Evolutionary conservation across 2,888 invertebrate genomes (phyloP).

Genomic region (Agrotis ipsilon): DNA sequence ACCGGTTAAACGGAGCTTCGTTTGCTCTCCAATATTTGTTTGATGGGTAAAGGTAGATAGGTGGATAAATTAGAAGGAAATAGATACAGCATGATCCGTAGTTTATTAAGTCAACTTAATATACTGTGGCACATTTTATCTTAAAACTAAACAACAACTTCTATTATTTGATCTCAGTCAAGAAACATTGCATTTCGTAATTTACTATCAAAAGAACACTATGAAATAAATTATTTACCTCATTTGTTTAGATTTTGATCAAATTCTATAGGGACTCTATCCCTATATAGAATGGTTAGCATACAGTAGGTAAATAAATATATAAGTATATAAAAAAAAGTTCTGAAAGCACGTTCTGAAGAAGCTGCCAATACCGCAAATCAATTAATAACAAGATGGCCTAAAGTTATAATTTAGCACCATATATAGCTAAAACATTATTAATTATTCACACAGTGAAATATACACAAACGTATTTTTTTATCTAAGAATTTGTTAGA

Average conservation of each 20-base stretch:
- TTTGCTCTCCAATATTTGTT: not conserved
- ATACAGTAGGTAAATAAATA: no score
- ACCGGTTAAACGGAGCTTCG: no score
- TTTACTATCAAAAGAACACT: not conserved
- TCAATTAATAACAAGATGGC: not conserved
- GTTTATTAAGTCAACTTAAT: slow-evolving; percentile 40
- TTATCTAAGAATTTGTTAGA: not conserved
- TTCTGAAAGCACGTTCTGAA: not conserved
- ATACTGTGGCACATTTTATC: slow-evolving; percentile 23
- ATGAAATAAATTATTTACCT: no score
- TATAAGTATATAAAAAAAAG: no score
- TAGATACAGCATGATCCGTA: not conserved
- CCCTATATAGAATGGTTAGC: no score
- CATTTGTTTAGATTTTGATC: no score
- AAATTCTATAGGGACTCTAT: no score
- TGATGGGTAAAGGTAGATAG: not conserved
- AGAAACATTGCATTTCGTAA: not conserved
- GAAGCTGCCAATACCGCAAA: not conserved
- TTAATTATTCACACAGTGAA: not conserved
- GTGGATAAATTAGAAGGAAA: not conserved
- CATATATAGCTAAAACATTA: not conserved
- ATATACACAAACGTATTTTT: not conserved
- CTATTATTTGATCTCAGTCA: slow-evolving; percentile 14
- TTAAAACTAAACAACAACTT: slow-evolving; percentile 42
- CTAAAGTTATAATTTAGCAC: not conserved